Evolutionary conservation across 2,797 vertebrate species (phyloP).

Genomic region (Danio jaintianensis): DNA sequence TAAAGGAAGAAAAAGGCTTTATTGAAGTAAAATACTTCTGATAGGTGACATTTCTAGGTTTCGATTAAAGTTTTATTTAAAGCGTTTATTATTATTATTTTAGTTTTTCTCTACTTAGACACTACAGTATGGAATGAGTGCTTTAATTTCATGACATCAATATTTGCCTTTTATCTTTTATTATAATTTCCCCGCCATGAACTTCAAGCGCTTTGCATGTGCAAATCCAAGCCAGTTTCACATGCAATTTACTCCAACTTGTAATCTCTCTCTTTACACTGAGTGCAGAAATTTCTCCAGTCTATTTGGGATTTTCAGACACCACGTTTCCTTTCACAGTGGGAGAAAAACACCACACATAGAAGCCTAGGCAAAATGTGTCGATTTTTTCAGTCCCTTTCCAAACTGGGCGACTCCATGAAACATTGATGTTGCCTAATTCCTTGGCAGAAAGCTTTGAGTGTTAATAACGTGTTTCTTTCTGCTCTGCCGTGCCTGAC

Average conservation of each 20-base stretch:
- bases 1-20: neutral
- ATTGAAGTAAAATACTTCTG: conserved; percentile 10
- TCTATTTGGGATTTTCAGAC: conserved; percentile 6
- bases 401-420: conserved; percentile 70
- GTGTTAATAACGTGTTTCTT: conserved; percentile 83
- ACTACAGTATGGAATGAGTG: neutral
- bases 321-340: neutral
- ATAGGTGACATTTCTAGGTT: neutral
- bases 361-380: conserved; percentile 36
- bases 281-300: neutral
- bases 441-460: conserved; percentile 79
- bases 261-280: conserved; percentile 23
- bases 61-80: conserved; percentile 14
- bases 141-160: conserved; percentile 40
- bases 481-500: conserved; percentile 79
- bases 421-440: conserved; percentile 80
- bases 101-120: neutral
- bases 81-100: neutral
- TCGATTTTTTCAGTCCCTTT: conserved; percentile 50
- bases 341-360: neutral
- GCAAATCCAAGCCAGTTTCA: neutral
- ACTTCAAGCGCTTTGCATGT: conserved; percentile 6
- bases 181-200: conserved; percentile 8
- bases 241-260: conserved; percentile 38
- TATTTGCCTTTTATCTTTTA: conserved; percentile 45